Percentiles rank a stretch among this genome's conserved stretches.
These are phyloP conservation scores for Microcebus griseorufus DNA, from an alignment of 2,113 vertebrate genomes.

Conservation along the genomic window DNA sequence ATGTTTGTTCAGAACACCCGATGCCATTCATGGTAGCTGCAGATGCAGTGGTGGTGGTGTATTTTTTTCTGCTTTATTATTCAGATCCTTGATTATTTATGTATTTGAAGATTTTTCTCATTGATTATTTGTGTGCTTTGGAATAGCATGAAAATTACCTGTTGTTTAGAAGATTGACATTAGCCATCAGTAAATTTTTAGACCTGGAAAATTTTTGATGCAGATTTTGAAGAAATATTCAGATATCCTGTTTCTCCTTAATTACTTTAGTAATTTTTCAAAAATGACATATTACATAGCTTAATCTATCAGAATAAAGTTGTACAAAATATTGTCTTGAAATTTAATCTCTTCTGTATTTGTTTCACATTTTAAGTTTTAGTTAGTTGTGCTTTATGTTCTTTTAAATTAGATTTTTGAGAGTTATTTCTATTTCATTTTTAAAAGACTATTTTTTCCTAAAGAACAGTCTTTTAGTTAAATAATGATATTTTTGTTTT, in stretches of 20 bases:
- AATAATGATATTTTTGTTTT: background rate
- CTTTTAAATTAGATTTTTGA: background rate
- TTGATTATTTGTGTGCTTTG: background rate
- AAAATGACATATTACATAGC: background rate
- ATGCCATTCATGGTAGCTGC: conserved; percentile 89
- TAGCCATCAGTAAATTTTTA: background rate
- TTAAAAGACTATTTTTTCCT: background rate
- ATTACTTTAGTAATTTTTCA: background rate
- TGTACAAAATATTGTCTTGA: background rate
- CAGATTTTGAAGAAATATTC: background rate
- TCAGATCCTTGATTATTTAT: background rate
- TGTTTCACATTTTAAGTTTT: background rate
- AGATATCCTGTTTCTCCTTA: background rate
- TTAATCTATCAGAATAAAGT: background rate
- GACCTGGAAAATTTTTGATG: background rate
- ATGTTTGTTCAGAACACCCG: conserved; percentile 89
- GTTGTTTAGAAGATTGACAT: background rate
- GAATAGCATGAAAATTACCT: background rate
- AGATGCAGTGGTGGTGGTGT: background rate
- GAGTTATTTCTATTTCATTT: conserved; percentile 32
- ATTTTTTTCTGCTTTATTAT: background rate
- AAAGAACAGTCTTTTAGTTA: background rate
- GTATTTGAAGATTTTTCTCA: background rate
- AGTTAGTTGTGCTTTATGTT: background rate
- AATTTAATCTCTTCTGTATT: background rate